These are phyloP conservation scores for Anabacerthia variegaticeps DNA, from an alignment of 2,797 vertebrate species.

Conservation along the genomic window DNA sequence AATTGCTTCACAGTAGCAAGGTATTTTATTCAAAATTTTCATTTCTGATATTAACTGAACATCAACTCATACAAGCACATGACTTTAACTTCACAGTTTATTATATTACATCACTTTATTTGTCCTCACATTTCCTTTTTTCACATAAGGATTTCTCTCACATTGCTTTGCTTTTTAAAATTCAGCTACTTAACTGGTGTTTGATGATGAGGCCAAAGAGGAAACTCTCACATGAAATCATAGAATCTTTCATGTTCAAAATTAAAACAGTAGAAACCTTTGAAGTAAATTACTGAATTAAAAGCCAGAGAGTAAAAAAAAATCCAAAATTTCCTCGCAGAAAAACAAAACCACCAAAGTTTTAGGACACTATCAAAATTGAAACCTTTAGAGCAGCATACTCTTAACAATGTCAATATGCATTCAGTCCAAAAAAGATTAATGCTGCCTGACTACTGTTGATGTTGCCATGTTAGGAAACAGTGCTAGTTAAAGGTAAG, in stretches of 20 bases:
- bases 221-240: neutral
- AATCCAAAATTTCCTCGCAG: neutral
- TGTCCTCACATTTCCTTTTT: neutral
- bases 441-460: neutral
- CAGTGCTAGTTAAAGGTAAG: neutral
- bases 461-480: slow-evolving; percentile 11
- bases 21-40: neutral
- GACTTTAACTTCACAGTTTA: neutral
- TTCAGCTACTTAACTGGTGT: neutral
- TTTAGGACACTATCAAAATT: neutral
- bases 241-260: neutral
- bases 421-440: neutral
- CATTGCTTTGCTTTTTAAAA: neutral
- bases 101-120: neutral
- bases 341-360: neutral
- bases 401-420: neutral
- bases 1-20: neutral
- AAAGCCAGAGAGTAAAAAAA: neutral
- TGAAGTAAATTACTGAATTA: neutral
- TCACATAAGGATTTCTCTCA: neutral
- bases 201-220: neutral
- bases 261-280: neutral
- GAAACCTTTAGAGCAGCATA: neutral
- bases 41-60: neutral
- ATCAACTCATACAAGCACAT: neutral